Evolutionary conservation across 2,797 vertebrate species (phyloP).

Genomic region (Catharus ustulatus): DNA sequence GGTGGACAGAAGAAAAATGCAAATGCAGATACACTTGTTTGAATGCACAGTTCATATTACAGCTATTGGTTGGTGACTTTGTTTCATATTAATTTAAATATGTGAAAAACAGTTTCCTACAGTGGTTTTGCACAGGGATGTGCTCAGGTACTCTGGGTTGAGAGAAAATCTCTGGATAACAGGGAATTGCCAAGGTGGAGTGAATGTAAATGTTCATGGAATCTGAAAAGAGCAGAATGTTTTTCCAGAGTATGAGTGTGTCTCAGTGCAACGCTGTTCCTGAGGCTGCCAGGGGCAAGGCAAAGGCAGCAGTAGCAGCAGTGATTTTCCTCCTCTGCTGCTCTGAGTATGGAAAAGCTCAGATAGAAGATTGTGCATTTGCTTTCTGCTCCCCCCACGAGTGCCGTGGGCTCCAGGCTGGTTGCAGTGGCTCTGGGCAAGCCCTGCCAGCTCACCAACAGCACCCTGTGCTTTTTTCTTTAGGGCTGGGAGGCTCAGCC

Average conservation of each 20-base stretch:
- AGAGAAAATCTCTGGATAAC: not conserved
- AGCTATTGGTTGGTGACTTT: not conserved
- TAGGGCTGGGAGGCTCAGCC: not conserved
- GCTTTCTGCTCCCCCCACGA: not conserved
- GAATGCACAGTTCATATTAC: not conserved
- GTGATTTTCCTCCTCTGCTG: not conserved
- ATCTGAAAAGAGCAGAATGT: not conserved
- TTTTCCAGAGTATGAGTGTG: not conserved
- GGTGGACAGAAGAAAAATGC: not conserved
- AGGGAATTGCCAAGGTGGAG: not conserved
- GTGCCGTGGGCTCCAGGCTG: not conserved
- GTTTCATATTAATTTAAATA: not conserved
- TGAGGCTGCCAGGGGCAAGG: not conserved
- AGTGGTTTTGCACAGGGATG: fast-evolving
- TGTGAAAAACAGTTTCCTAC: not conserved
- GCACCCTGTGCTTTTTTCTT: fast-evolving
- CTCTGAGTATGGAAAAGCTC: not conserved
- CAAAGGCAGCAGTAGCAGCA: fast-evolving
- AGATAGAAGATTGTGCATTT: not conserved
- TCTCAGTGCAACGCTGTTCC: not conserved
- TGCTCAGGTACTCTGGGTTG: not conserved
- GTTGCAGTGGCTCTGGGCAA: not conserved
- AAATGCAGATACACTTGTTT: not conserved
- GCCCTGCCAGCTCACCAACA: not conserved
- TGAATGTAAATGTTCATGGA: not conserved